Percentiles rank a stretch among this genome's conserved stretches.
phyloP scores from a whole-genome alignment of 2,113 vertebrate genomes.

The Origma solitaria region DNA sequence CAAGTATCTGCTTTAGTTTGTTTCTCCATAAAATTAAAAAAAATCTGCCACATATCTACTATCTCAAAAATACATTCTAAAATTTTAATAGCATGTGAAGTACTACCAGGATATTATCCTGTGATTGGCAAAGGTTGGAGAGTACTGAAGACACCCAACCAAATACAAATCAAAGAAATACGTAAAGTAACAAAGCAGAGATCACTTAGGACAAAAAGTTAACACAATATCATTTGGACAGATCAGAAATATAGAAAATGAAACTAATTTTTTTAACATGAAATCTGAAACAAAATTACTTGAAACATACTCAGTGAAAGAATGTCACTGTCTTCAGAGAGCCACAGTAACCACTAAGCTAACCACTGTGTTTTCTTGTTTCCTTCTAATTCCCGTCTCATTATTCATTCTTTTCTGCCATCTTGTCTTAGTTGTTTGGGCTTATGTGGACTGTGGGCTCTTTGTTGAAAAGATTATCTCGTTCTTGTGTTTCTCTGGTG shows the following conservation, averaged over 20 bases:
- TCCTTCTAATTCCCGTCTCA: not conserved
- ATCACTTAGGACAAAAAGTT: not conserved
- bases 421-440: not conserved
- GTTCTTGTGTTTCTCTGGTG: not conserved
- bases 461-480: not conserved
- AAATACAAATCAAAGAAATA: not conserved
- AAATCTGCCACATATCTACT: not conserved
- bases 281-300: not conserved
- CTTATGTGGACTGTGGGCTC: not conserved
- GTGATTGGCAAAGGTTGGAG: not conserved
- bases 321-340: not conserved
- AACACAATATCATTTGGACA: not conserved
- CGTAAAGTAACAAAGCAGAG: not conserved
- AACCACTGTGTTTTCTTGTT: not conserved
- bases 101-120: not conserved
- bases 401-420: not conserved
- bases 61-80: not conserved
- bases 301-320: not conserved
- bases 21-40: fast-evolving
- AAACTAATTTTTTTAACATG: not conserved
- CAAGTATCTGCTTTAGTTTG: not conserved
- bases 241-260: not conserved
- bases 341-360: not conserved
- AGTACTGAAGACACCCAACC: not conserved
- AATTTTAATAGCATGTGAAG: not conserved